A percentile compares a stretch with the other conserved stretches of the same genome.
phyloP scores from a whole-genome alignment of 2,888 invertebrate species.

The Watsonalla cultraria region DNA sequence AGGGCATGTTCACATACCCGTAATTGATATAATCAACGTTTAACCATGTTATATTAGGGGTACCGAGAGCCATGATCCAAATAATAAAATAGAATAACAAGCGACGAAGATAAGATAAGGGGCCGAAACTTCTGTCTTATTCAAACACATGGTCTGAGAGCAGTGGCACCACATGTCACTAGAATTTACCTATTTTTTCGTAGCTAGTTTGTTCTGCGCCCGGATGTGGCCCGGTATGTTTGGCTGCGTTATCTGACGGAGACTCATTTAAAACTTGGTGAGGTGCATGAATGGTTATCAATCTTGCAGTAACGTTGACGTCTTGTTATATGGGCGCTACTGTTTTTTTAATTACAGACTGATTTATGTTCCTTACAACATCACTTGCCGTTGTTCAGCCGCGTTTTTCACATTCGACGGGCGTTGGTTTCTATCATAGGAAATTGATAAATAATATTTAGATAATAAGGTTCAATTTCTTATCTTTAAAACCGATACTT shows the following conservation, averaged over 20 bases:
- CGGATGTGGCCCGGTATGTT: constrained; percentile 62
- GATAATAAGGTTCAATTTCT: too few species aligned
- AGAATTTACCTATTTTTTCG: constrained; percentile 33
- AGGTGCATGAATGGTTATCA: constrained; percentile 63
- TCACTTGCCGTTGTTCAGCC: not conserved
- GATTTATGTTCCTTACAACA: constrained; percentile 17
- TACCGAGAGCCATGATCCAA: not conserved
- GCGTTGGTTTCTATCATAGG: too few species aligned
- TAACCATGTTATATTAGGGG: not conserved
- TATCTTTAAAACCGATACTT: too few species aligned
- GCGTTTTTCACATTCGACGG: too few species aligned
- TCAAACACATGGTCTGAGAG: constrained; percentile 6
- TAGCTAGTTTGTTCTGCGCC: constrained; percentile 46
- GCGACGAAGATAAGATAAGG: constrained; percentile 4
- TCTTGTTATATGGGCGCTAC: constrained; percentile 58
- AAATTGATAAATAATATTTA: too few species aligned
- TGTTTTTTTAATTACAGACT: constrained; percentile 35
- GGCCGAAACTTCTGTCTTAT: not conserved
- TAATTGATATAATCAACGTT: too few species aligned
- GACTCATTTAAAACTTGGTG: constrained; percentile 33
- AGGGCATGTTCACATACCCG: too few species aligned
- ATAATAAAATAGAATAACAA: constrained; percentile 3
- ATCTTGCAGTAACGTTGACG: constrained; percentile 44
- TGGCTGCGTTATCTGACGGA: constrained; percentile 49
- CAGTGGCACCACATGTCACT: constrained; percentile 43